Evolutionary conservation across 2,797 vertebrate genomes (phyloP), one percentile per base, ranked within the genome.

Genomic region (Zenarchopterus dispar): DNA sequence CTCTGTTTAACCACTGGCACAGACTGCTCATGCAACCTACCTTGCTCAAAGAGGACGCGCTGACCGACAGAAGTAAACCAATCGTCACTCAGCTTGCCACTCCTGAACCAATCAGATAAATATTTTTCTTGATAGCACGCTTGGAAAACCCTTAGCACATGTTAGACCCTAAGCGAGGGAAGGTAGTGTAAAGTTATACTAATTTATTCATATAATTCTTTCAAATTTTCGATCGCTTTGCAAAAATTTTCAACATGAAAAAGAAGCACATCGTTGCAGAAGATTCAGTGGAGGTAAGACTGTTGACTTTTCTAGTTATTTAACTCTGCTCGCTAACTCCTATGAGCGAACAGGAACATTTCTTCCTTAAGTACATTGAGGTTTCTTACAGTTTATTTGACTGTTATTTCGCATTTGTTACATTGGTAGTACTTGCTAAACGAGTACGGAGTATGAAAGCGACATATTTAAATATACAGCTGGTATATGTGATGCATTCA

Each of bases 141-240:
- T 86, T 49, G 2, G 5, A 15, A 70, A 47, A 65, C 80, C 84
- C 84, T 28, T 24, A 67, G 73, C 88, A 89, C 91, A 90, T 82
- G 91, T 90, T 88, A 49, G 70, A 54, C 6, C 13, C 42, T 3
- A 19, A 41, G 13, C 56, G 55, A 64, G 16, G 2, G 0, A 21
- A 16, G 15, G 7, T 9, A 0, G 19, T 36, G 13, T 58, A 50
- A 6, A 48, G 22, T 0, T 43, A 52, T 70, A 31, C 6, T 31
- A 17, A 7, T 0, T 8, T 55, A 39, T 36, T 57, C 13, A 44
- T 5, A 3, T 1, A 17, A 10, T 42, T 56, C 6, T 24, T 22
- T 22, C 11, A 15, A 11, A 22, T 21, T 46, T 15, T 22, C 23
- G 21, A 9, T 5, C 19, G 1, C 21, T 46, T 46, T 10, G 13